Evolutionary conservation across 2,113 vertebrate species (phyloP).

Genomic region (Talpa occidentalis): DNA sequence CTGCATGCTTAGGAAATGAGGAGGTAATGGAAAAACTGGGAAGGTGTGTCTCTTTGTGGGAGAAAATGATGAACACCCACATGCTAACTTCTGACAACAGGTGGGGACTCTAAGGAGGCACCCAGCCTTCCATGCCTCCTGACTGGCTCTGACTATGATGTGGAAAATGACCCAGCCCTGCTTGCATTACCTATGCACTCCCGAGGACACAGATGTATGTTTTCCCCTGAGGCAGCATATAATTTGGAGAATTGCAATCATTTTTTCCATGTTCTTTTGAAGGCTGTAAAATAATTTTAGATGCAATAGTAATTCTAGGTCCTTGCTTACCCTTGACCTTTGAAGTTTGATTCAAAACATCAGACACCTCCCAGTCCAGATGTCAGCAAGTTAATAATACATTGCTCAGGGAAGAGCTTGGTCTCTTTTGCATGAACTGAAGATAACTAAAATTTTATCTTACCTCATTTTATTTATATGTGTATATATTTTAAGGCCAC

Average conservation of each 20-base stretch:
- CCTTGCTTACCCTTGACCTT: conserved; percentile 73
- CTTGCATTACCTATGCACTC: conserved; percentile 58
- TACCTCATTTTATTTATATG: conserved; percentile 3
- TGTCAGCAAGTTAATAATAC: conserved; percentile 70
- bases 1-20: conserved; percentile 48
- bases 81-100: conserved; percentile 63
- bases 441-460: conserved; percentile 64
- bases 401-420: conserved; percentile 48
- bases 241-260: conserved; percentile 75
- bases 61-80: conserved; percentile 59
- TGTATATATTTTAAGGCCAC: neutral
- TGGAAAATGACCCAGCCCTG: conserved; percentile 53
- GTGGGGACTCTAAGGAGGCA: neutral
- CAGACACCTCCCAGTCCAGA: conserved; percentile 54
- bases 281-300: conserved; percentile 77
- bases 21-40: conserved; percentile 64
- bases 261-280: conserved; percentile 76
- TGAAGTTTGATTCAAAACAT: conserved; percentile 77
- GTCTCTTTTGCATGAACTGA: conserved; percentile 27
- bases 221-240: conserved; percentile 70
- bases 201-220: conserved; percentile 61
- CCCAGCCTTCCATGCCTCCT: neutral
- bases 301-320: conserved; percentile 75
- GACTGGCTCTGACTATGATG: conserved; percentile 31
- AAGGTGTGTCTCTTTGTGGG: conserved; percentile 56